Conservation (phyloP, 2,113 vertebrate genomes). For the Cryptomyrus ogoouensis region DNA sequence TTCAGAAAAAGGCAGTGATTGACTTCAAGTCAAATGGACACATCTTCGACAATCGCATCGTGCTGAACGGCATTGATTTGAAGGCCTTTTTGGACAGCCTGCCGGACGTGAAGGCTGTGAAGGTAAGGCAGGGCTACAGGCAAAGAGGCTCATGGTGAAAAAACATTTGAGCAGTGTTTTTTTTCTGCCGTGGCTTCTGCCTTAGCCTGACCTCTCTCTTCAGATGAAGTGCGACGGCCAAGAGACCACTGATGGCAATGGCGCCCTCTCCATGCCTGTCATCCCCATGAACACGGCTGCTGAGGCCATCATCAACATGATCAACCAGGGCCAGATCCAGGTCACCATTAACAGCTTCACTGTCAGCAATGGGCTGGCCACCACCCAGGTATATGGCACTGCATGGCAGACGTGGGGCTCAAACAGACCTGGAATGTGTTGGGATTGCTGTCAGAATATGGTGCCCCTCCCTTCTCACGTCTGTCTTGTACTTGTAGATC, state of each 20-base stretch:
- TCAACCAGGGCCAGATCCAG: conserved; percentile 96
- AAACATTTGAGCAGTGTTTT: neutral
- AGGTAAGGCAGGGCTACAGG: conserved; percentile 60
- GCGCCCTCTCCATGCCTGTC: conserved; percentile 89
- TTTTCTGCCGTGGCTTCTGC: too few species aligned
- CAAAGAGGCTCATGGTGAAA: neutral
- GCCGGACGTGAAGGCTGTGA: conserved; percentile 94
- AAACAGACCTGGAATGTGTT: neutral
- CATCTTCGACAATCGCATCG: conserved; percentile 97
- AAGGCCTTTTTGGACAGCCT: conserved; percentile 97
- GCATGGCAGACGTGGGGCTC: neutral
- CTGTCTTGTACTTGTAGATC: conserved; percentile 60
- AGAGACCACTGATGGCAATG: conserved; percentile 75
- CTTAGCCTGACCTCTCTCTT: neutral
- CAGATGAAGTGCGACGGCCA: conserved; percentile 94
- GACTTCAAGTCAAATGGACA: conserved; percentile 99
- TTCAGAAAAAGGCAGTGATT: conserved; percentile 97
- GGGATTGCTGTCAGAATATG: neutral
- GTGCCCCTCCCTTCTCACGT: neutral
- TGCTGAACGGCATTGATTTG: conserved; percentile 94
- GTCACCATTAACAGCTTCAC: conserved; percentile 97
- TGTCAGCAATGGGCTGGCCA: conserved; percentile 95
- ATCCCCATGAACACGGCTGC: conserved; percentile 99
- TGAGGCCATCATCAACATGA: conserved; percentile 98
- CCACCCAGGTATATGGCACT: conserved; percentile 77